Evolutionary conservation across 2,113 vertebrate genomes (phyloP).

Genomic region (Petrocephalus zakoni): DNA sequence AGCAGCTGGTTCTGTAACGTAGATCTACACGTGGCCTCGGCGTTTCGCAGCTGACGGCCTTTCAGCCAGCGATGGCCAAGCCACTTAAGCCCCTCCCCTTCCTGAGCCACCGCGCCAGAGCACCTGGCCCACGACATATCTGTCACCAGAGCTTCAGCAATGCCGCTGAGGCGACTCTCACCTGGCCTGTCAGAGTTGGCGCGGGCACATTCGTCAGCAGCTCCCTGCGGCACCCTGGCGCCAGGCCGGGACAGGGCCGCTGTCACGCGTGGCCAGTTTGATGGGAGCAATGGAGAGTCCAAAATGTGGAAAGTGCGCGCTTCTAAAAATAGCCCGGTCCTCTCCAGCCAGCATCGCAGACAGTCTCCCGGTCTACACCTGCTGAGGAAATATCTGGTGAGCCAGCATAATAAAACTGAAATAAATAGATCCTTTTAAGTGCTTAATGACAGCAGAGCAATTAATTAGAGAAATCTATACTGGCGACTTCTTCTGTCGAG

Average conservation of each 20-base stretch:
- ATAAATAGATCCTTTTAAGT: slow-evolving; percentile 53
- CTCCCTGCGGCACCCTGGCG: slow-evolving; percentile 56
- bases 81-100: background rate
- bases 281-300: slow-evolving; percentile 56
- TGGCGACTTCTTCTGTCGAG: slow-evolving; percentile 42
- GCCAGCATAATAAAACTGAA: slow-evolving; percentile 52
- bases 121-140: slow-evolving; percentile 42
- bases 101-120: slow-evolving; percentile 26
- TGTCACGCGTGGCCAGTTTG: slow-evolving; percentile 60
- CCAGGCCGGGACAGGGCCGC: slow-evolving; percentile 58
- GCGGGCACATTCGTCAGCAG: slow-evolving; percentile 62
- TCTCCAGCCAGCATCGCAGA: slow-evolving; percentile 8
- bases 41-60: too few species aligned
- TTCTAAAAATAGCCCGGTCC: slow-evolving; percentile 55
- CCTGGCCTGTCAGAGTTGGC: slow-evolving; percentile 70
- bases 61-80: background rate
- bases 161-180: slow-evolving; percentile 64
- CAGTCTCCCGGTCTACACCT: slow-evolving; percentile 27
- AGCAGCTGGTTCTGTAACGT: background rate
- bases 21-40: background rate
- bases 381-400: slow-evolving; percentile 44
- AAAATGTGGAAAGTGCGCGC: slow-evolving; percentile 48
- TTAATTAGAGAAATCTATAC: slow-evolving; percentile 52
- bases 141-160: slow-evolving; percentile 58
- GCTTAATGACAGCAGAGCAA: slow-evolving; percentile 42